Evolutionary conservation across 2,113 vertebrate genomes (phyloP), one percentile per base, ranked within the genome.

Genomic region (Marmota flaviventris): DNA sequence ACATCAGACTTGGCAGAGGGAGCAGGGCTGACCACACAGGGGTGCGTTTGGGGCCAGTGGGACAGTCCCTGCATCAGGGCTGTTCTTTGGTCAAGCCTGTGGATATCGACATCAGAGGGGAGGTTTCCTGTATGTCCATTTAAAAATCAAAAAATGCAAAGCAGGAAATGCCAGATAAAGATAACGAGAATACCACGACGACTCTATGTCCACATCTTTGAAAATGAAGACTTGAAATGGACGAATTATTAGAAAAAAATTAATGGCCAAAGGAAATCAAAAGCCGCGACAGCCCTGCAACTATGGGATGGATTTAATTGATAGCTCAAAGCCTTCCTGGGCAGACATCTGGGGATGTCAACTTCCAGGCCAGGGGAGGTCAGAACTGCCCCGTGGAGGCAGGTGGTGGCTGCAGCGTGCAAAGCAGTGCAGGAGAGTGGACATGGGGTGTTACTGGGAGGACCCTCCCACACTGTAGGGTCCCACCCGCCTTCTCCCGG

Each of bases 251-350:
- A 34, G 63, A 67, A 20, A 93, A 34, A 3, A 24, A 9, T 39
- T 72, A 39, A n/a, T 5, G 70, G 34, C 51, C 53, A 34, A 51
- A 56, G 37, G 18, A 56, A 84, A 37, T 7, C 5, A 3, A 61
- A 25, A 45, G 11, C 11, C 1, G 5, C 32, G 4, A 2, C 9
- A 27, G 51, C 9, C 42, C 63, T 37, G 0, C 2, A 42, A 39
- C 22, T 1, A 5, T 27, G 27, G 24, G 20, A 39, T 17, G 10
- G 8, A 27, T 0, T 1, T 65, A 24, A 51, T 24, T 2, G 9
- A 2, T 0, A 2, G 12, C 29, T 51, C 53, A 1, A 72, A 1
- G 24, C 45, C 24, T 79, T 9, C 7, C 34, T 20, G 0, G 2
- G 8, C 12, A 29, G 69, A 39, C 32, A 0, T 24, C 9, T n/a